Evolutionary conservation across 1,140 invertebrate genomes (phyloP).

Genomic region (Sminthurinus signatus): DNA sequence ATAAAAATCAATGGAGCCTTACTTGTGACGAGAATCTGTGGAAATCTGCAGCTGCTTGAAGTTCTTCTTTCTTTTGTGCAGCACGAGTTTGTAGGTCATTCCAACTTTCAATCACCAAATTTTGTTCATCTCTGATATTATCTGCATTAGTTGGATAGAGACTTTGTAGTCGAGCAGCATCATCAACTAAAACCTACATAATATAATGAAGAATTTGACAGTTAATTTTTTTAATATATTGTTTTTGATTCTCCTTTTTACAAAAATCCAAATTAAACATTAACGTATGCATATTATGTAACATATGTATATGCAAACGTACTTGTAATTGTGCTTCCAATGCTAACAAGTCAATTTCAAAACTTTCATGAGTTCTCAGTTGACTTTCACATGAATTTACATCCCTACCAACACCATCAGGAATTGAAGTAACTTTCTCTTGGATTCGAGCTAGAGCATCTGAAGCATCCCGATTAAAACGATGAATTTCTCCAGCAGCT

Average conservation of each 20-base stretch:
- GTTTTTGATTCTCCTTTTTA: too few species aligned
- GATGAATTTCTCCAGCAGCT: constrained; percentile 91
- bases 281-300: constrained; percentile 3
- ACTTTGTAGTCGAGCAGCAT: constrained; percentile 75
- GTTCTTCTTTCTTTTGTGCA: constrained; percentile 65
- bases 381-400: constrained; percentile 77
- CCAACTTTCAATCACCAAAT: constrained; percentile 80
- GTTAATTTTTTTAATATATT: not conserved
- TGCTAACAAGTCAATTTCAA: constrained; percentile 90
- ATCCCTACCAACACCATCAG: constrained; percentile 78
- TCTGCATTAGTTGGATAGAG: constrained; percentile 87
- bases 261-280: not conserved
- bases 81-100: constrained; percentile 73
- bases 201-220: not conserved
- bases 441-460: constrained; percentile 85
- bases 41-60: constrained; percentile 80
- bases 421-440: constrained; percentile 75
- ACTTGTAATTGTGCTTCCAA: constrained; percentile 83
- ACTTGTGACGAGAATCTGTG: constrained; percentile 77
- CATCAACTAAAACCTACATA: constrained; percentile 74
- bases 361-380: constrained; percentile 81
- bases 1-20: too few species aligned
- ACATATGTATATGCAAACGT: constrained; percentile 8
- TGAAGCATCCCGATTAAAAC: constrained; percentile 92
- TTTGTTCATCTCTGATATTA: constrained; percentile 77